phyloP scores from a whole-genome alignment of 2,888 invertebrate genomes.

The Athalia rosae region DNA sequence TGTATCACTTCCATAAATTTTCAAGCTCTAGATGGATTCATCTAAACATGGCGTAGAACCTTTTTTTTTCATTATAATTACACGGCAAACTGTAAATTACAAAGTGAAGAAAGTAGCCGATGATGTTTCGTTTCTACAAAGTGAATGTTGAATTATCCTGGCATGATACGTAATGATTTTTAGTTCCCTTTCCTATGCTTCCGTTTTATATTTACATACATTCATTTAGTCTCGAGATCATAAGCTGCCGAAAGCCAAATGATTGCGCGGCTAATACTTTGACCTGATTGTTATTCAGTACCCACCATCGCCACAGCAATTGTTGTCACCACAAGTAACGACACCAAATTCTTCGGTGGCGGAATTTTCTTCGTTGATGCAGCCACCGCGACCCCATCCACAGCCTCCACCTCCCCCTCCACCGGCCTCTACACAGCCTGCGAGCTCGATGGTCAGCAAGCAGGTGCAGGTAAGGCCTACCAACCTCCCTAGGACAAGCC shows the following conservation, averaged over 20 bases:
- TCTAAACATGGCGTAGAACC: too few relatives aligned
- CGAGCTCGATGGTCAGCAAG: constrained; percentile 77
- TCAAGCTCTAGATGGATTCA: too few relatives aligned
- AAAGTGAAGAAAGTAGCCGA: too few relatives aligned
- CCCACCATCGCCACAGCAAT: constrained; percentile 83
- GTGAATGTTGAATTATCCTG: too few relatives aligned
- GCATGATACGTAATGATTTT: background rate
- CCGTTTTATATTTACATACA: background rate
- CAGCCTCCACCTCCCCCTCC: constrained; percentile 74
- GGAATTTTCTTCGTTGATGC: constrained; percentile 73
- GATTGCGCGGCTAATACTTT: background rate
- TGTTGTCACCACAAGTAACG: constrained; percentile 76
- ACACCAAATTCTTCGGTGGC: constrained; percentile 74
- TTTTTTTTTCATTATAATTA: too few relatives aligned
- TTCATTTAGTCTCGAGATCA: background rate
- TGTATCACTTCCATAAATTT: too few relatives aligned
- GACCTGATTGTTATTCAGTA: constrained; percentile 75
- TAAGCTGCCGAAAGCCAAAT: background rate
- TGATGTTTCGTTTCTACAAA: too few relatives aligned
- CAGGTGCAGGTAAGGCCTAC: constrained; percentile 78
- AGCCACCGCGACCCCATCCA: constrained; percentile 73
- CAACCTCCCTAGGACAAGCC: constrained; percentile 74
- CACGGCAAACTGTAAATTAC: too few relatives aligned
- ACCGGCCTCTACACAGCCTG: constrained; percentile 68
- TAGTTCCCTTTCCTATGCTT: background rate